Evolutionary conservation across 2,113 vertebrate genomes (phyloP).

Genomic region (Struthidea cinerea): DNA sequence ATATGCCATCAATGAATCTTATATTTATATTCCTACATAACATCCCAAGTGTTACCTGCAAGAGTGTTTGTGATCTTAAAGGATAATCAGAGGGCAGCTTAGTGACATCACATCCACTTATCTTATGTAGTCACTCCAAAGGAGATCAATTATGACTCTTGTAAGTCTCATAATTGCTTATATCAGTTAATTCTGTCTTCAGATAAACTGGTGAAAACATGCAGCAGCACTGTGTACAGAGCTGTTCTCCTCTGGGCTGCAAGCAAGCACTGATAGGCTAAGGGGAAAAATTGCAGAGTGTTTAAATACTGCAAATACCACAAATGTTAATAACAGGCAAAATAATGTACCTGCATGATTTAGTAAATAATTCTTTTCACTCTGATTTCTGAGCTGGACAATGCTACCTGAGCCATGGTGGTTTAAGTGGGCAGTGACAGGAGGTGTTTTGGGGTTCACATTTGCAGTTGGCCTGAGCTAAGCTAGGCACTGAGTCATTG

Average conservation of each 20-base stretch:
- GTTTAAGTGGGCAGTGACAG: not conserved
- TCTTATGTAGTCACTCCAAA: not conserved
- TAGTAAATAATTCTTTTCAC: not conserved
- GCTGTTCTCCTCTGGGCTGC: not conserved
- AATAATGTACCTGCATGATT: not conserved
- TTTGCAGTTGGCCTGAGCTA: fast-evolving
- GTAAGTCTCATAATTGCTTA: not conserved
- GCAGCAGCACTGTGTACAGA: not conserved
- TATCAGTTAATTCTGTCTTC: not conserved
- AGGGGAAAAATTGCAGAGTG: not conserved
- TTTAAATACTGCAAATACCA: not conserved
- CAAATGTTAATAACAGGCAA: not conserved
- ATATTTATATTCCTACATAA: not conserved
- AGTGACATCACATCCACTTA: not conserved
- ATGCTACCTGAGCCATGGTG: no score
- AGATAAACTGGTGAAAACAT: not conserved
- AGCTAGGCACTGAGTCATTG: not conserved
- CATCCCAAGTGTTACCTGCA: not conserved
- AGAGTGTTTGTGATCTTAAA: not conserved
- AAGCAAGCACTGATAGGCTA: not conserved
- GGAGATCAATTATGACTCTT: not conserved
- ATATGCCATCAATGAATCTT: slow-evolving; percentile 16
- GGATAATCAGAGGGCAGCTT: not conserved
- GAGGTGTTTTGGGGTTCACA: not conserved
- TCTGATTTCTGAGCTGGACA: not conserved